Conservation (phyloP, 2,888 invertebrate genomes). For the Harpalus rufipes region DNA sequence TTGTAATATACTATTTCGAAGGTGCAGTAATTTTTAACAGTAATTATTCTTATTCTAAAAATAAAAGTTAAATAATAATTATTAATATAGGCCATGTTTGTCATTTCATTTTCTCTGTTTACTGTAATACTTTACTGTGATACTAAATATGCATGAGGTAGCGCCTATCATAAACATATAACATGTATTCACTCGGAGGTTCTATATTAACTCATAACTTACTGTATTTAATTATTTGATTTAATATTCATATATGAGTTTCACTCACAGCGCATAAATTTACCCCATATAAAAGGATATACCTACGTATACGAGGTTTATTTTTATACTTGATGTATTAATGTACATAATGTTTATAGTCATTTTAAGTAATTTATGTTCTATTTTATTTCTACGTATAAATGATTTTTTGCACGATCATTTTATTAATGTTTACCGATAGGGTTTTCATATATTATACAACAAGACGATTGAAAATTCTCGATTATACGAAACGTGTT, state of each 20-base stretch:
- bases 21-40: no score
- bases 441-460: no score
- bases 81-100: background rate
- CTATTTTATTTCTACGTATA: background rate
- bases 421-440: no score
- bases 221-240: conserved; percentile 43
- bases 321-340: background rate
- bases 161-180: background rate
- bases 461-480: no score
- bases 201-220: conserved; percentile 19
- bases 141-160: background rate
- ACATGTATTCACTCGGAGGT: background rate
- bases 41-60: background rate
- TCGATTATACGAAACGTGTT: no score
- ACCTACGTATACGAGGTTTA: background rate
- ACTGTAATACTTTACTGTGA: background rate
- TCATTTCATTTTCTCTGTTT: background rate
- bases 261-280: conserved; percentile 16
- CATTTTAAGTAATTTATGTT: background rate
- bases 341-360: background rate
- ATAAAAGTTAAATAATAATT: background rate
- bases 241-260: conserved; percentile 49
- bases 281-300: background rate
- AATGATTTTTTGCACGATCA: no score
- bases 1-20: no score